Evolutionary conservation across 2,888 invertebrate genomes (phyloP), one percentile per base, ranked within the genome.

Genomic region (Achlya flavicornis): DNA sequence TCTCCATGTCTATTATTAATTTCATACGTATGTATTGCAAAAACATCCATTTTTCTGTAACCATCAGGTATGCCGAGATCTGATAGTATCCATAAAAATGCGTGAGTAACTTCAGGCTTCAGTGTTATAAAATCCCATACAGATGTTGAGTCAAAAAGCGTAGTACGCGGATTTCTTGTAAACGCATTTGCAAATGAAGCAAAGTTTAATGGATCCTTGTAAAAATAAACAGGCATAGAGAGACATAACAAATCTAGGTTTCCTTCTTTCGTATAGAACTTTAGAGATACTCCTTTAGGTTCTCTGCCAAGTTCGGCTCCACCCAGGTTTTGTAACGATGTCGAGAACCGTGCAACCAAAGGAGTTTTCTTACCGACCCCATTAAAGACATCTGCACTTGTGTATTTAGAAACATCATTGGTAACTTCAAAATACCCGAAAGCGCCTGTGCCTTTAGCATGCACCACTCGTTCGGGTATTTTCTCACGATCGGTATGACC

Each of bases 51-150:
- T 86, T 96, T 96, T 64, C 98, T 95, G 85, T 96, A 96, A 8
- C 98, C 98, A 85, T 98, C 97, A 0, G 98, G 98, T 69, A 97
- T 96, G 14, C 98, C 98, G 74, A 97, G 95, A 88, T 98, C 98
- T 8, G 97, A 95, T 77, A 97, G 96, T 66, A 97, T 86, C 92
- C 98, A 96, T 82, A 97, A 92, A 12, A 95, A 90, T 4, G 97
- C 97, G 83, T 98, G 97, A 4, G 96, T 94, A 0, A 96, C 94
- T 86, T 98, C 97, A 0, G 98, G 97, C 57, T 97, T 94, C 53
- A 97, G 92, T 0, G 96, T 95, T 63, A 97, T 93, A 77, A 98
- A 98, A 85, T 99, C 98, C 97, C 98, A 98, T 79, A 96, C 96
- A 96, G 96, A 96, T 74, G 97, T 96, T 0, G 95, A 88, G 88